Conservation (phyloP, 2,113 vertebrate genomes). For the Panthera leo region DNA sequence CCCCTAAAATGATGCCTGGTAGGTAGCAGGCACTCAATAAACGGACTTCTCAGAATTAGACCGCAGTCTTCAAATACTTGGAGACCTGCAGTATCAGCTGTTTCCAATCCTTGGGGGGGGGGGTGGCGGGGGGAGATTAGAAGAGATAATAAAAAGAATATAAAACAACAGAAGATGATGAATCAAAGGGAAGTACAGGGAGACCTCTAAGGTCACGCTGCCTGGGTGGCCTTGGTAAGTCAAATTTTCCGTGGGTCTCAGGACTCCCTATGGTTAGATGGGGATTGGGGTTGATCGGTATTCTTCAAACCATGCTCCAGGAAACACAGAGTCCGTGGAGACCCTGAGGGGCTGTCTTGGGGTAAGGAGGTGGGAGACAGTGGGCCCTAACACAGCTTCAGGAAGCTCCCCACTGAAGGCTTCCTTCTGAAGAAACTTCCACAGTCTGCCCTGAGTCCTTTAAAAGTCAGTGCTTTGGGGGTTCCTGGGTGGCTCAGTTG, state of each 20-base stretch:
- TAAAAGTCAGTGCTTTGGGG: neutral
- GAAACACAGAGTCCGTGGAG: neutral
- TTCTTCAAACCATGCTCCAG: neutral
- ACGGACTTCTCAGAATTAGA: neutral
- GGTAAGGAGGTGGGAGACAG: neutral
- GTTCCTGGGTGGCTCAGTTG: too few species aligned
- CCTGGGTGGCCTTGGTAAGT: neutral
- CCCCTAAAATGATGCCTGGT: neutral
- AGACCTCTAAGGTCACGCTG: neutral
- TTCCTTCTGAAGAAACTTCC: neutral
- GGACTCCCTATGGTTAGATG: neutral
- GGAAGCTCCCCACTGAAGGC: neutral
- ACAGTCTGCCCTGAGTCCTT: neutral
- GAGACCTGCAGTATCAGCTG: neutral
- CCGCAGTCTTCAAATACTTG: neutral
- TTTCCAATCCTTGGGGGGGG: neutral
- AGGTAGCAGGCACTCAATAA: neutral
- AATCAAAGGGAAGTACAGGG: neutral
- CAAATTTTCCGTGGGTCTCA: neutral
- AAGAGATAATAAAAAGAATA: neutral
- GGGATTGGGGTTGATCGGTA: neutral
- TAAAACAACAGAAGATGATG: neutral
- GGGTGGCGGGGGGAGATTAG: fast-evolving
- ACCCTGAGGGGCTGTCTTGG: neutral
- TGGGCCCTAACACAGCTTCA: neutral